Base-by-base conservation (phyloP, 2,797 vertebrate genomes). In the Syndactyla subalaris region DNA sequence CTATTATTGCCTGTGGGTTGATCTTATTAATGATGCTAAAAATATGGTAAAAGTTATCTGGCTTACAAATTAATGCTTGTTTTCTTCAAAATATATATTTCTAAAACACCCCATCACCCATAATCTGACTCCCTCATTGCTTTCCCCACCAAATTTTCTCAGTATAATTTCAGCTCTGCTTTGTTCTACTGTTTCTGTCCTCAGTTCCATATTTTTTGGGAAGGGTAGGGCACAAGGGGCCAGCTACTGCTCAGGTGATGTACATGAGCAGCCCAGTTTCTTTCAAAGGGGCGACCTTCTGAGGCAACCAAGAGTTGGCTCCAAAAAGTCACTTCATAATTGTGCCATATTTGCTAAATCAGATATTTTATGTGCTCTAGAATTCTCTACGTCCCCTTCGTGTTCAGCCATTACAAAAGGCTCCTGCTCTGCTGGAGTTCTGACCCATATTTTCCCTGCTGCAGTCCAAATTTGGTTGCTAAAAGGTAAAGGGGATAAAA, bases 331-430 rank as follows among this genome's bases (percentile, higher is more conserved):
- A 85, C 93, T 94, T 89, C 57, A 17, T 95, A 95, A 93, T 92
- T 93, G 93, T 75, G 74, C 71, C 88, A 34, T 52, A 89, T 93
- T 95, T 92, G 75, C 94, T 91, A 95, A 93, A 96, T 93, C 92
- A 91, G 95, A 95, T 3, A 4, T 87, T 95, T 94, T 85, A 66
- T 0, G 2, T 1, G 22, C 81, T 93, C 63, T 45, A 81, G 75
- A 78, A 92, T 95, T 94, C 82, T 84, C 72, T 90, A 0, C 32
- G 51, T 91, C 92, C 51, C 58, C 75, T 81, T 85, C 10, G 0
- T 92, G 79, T 86, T 93, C 92, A 94, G 87, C 75, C 62, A 41
- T 94, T 89, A 85, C 90, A 63, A 80, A 91, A 90, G 66, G 72
- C 83, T 95, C 86, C 74, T 75, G 75, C 96, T 96, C 95, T 87